Conservation (phyloP, 2,888 invertebrate genomes). For the Rutpela maculata region DNA sequence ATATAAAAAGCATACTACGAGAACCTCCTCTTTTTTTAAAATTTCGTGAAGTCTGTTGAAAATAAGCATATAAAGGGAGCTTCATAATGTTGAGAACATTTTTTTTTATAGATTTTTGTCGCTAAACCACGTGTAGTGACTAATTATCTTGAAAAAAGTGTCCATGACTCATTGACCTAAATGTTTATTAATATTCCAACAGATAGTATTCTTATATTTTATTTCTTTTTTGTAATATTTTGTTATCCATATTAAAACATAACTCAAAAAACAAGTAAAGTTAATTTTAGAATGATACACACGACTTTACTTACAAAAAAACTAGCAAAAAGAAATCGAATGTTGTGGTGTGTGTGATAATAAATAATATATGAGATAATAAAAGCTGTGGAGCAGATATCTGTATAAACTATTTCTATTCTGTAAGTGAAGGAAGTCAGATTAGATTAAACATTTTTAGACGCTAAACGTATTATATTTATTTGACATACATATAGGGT, state of each 20-base stretch:
- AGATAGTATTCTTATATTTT: not conserved
- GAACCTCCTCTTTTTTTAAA: too few relatives aligned
- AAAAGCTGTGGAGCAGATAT: not conserved
- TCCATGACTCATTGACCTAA: slow-evolving; percentile 17
- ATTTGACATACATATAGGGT: not conserved
- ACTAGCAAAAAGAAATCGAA: not conserved
- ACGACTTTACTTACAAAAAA: not conserved
- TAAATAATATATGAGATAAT: not conserved
- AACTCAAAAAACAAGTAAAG: not conserved
- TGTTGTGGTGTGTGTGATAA: not conserved
- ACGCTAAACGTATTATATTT: not conserved
- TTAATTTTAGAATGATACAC: not conserved
- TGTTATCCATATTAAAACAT: not conserved
- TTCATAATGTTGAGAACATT: too few relatives aligned
- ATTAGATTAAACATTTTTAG: not conserved
- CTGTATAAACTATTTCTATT: not conserved
- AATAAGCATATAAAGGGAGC: too few relatives aligned
- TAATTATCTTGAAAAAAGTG: slow-evolving; percentile 16
- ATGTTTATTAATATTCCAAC: not conserved
- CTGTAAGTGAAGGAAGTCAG: not conserved
- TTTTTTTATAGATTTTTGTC: too few relatives aligned
- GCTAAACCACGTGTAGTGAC: not conserved
- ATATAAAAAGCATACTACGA: too few relatives aligned
- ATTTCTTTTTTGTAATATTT: not conserved
- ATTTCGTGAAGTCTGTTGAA: too few relatives aligned